A percentile compares a stretch with the other conserved stretches of the same genome.
phyloP scores from a whole-genome alignment of 2,113 vertebrate species.

The Plotosus lineatus region DNA sequence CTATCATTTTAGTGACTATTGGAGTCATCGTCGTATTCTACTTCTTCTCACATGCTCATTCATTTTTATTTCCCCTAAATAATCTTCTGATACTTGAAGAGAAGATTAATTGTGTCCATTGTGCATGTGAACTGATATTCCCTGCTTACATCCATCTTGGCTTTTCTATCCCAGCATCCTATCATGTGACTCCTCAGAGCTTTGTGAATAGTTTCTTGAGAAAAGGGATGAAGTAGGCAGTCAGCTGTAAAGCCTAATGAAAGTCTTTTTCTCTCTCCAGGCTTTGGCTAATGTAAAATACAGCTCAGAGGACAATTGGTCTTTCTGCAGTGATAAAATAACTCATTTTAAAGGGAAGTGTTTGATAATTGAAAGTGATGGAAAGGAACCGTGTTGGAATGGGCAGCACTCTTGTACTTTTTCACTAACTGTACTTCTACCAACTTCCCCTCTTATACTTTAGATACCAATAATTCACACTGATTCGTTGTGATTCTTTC shows the following conservation, averaged over 20 bases:
- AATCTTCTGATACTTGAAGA: slow-evolving; percentile 70
- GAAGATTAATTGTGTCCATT: slow-evolving; percentile 75
- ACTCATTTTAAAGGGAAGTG: slow-evolving; percentile 77
- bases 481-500: slow-evolving; percentile 78
- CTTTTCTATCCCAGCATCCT: slow-evolving; percentile 34
- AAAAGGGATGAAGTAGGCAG: slow-evolving; percentile 75
- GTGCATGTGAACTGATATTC: slow-evolving; percentile 72
- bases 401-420: slow-evolving; percentile 81
- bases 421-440: slow-evolving; percentile 68
- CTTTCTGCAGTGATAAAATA: slow-evolving; percentile 79
- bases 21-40: slow-evolving; percentile 37
- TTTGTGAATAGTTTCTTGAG: slow-evolving; percentile 61
- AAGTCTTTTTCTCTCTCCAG: slow-evolving; percentile 79
- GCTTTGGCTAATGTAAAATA: slow-evolving; percentile 75
- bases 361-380: slow-evolving; percentile 85
- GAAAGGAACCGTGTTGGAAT: slow-evolving; percentile 80
- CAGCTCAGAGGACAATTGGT: slow-evolving; percentile 82
- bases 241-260: slow-evolving; percentile 83
- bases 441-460: slow-evolving; percentile 52
- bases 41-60: slow-evolving; percentile 38
- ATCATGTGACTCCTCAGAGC: slow-evolving; percentile 60
- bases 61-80: slow-evolving; percentile 55
- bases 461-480: slow-evolving; percentile 81
- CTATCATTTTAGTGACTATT: slow-evolving; percentile 16
- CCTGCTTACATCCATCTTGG: slow-evolving; percentile 68